These are phyloP conservation scores for Calcarius lapponicus DNA, from an alignment of 2,797 vertebrate genomes.

Conservation along the genomic window DNA sequence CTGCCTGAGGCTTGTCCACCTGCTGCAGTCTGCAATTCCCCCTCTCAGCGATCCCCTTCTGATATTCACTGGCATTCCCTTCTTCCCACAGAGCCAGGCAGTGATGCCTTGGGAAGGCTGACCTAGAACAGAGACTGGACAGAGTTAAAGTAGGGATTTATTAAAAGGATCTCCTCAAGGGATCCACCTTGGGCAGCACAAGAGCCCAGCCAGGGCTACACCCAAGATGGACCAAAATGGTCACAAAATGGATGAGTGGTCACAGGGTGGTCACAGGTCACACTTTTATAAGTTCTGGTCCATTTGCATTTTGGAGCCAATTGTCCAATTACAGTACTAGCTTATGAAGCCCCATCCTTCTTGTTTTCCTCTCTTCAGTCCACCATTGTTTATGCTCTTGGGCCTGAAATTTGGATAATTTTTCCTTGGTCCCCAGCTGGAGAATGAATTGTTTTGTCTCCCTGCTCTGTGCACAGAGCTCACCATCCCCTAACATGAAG, in stretches of 20 bases:
- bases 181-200: neutral
- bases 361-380: neutral
- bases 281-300: neutral
- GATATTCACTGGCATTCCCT: neutral
- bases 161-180: neutral
- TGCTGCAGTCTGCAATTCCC: neutral
- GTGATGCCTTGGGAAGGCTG: neutral
- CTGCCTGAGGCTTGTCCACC: neutral
- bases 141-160: accelerated
- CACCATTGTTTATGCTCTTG: accelerated
- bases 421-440: neutral
- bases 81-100: neutral
- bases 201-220: neutral
- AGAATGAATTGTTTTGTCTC: neutral
- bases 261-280: accelerated
- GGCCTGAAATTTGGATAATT: neutral
- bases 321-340: neutral
- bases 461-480: neutral
- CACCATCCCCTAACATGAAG: neutral
- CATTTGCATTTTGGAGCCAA: neutral
- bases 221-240: neutral
- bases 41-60: neutral
- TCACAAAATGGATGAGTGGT: accelerated
- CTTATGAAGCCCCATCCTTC: accelerated
- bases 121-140: neutral